Conservation (phyloP, 2,797 vertebrate genomes). For the Oryzias dopingdopingensis region DNA sequence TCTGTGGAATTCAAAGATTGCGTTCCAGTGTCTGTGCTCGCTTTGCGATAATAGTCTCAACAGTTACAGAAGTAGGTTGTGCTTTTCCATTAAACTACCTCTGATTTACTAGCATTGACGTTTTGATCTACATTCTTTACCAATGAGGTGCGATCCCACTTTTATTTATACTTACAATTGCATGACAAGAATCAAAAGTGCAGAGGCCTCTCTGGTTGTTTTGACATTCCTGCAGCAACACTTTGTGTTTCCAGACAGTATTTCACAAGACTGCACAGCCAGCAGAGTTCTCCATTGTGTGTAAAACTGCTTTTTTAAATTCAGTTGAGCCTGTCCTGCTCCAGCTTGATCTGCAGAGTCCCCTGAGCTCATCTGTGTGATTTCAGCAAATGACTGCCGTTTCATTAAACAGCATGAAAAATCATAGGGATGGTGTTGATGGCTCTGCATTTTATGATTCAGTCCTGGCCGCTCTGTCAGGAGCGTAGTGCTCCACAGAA, state of each 20-base stretch:
- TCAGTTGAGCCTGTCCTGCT: slow-evolving; percentile 15
- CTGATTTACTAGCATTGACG: slow-evolving; percentile 2
- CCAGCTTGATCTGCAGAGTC: slow-evolving; percentile 19
- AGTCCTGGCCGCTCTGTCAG: slow-evolving; percentile 7
- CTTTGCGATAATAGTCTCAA: not conserved
- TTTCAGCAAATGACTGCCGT: slow-evolving; percentile 28
- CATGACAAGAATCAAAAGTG: slow-evolving; percentile 8
- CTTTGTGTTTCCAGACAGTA: slow-evolving; percentile 23
- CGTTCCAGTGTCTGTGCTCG: too few relatives aligned
- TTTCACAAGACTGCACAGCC: slow-evolving; percentile 40
- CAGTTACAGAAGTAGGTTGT: not conserved
- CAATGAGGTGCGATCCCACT: slow-evolving; percentile 3
- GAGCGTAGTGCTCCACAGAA: slow-evolving; percentile 9
- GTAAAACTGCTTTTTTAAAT: slow-evolving; percentile 24
- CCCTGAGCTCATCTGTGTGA: slow-evolving; percentile 12
- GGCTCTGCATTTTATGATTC: slow-evolving; percentile 12
- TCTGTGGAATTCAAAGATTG: slow-evolving; percentile 16
- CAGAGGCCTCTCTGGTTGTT: slow-evolving; percentile 21
- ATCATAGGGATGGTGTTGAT: slow-evolving; percentile 34
- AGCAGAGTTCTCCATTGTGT: slow-evolving; percentile 20
- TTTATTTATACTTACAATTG: not conserved
- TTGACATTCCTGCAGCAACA: slow-evolving; percentile 27
- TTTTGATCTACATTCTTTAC: slow-evolving; percentile 9
- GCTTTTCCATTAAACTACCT: slow-evolving; percentile 1
- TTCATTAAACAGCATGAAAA: slow-evolving; percentile 38